Evolutionary conservation across 2,888 invertebrate genomes (phyloP), one percentile per base, ranked within the genome.

Genomic region (Drosophila lutescens): DNA sequence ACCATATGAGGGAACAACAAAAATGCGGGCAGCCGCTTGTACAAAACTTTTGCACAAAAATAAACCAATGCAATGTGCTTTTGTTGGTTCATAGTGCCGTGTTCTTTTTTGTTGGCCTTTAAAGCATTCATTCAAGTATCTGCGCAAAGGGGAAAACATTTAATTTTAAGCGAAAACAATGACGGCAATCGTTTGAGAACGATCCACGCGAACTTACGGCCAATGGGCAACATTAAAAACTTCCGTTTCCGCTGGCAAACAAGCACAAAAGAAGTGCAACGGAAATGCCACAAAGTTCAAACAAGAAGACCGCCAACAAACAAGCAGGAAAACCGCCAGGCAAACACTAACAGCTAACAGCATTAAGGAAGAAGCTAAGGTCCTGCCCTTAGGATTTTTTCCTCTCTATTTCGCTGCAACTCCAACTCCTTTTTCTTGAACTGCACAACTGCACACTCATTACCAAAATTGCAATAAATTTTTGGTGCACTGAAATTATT

Each of bases 381-480:
- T 47, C 49, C 50, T 56, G 32, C 47, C n/a, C 10, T 6, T 2
- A 26, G 61, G 41, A 4, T 12, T 6, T 43, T 15, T 47, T 12
- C 47, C 4, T 43, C 17, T 43, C 30, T 20, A 20, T 12, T 56
- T 26, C 20, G 7, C 6, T 30, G 13, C 53, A 46, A 17, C 26
- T 43, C 30, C 43, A 5, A 5, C 34, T 34, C 10, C 10, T 12
- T 34, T 34, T 34, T 34, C 5, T 34, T 3, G 20, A 34, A 10
- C 34, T 15, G n/a, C 38, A 15, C 46, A 60, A 55, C 73, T 46
- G 40, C 69, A 78, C 79, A 81, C 86, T 86, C 88, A 86, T 86
- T 86, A 86, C 86, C 80, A 79, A 88, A 86, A 88, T 84, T 81
- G 86, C 86, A 86, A 86, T 88, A 86, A 86, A 86, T 86, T 86